Conservation (phyloP, 2,797 vertebrate genomes). For the Hybognathus amarus region DNA sequence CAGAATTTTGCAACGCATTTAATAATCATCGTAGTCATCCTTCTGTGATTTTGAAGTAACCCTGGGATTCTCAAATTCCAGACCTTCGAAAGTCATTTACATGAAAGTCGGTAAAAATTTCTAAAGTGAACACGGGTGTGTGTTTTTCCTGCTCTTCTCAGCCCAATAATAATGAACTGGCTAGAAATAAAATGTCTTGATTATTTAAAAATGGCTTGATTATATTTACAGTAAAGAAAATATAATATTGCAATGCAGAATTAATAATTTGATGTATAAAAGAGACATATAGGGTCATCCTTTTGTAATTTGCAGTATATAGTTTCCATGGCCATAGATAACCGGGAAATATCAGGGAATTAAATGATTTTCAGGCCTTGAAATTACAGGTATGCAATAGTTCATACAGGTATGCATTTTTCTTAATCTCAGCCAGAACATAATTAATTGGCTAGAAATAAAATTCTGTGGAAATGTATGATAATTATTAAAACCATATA, state of each 20-base stretch:
- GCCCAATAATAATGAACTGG: too few species aligned
- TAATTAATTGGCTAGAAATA: neutral
- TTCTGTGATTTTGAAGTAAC: neutral
- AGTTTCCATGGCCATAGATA: neutral
- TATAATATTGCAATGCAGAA: neutral
- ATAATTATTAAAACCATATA: neutral
- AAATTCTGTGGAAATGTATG: neutral
- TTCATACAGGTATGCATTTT: neutral
- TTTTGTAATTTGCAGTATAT: neutral
- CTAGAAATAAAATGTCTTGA: too few species aligned
- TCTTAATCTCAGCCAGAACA: neutral
- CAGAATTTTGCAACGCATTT: too few species aligned
- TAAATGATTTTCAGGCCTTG: neutral
- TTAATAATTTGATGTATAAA: neutral
- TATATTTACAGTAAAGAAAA: neutral
- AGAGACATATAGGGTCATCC: neutral
- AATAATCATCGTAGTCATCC: too few species aligned
- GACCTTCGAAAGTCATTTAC: neutral
- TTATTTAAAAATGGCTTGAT: neutral
- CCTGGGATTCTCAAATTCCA: neutral
- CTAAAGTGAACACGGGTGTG: too few species aligned
- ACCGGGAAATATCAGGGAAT: slow-evolving; percentile 19
- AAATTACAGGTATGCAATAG: too few species aligned
- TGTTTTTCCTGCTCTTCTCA: too few species aligned
- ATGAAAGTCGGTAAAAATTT: neutral